Base-by-base conservation (phyloP, 2,113 vertebrate species). In the Bubo scandiacus region DNA sequence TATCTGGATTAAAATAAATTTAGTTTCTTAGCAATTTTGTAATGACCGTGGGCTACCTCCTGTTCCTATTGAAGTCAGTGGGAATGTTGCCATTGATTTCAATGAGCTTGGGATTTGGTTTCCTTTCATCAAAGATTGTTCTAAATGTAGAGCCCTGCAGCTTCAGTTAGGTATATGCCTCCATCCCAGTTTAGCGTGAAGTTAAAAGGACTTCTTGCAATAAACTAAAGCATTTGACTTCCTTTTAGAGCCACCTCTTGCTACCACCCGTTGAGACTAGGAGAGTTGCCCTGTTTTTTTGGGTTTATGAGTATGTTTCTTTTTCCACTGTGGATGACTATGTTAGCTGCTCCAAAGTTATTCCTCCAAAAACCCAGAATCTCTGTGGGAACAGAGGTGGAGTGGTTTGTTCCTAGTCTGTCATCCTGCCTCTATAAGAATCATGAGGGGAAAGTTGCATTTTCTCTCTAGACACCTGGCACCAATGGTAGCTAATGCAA, bases 161-260 rank as follows among this genome's bases (percentile, higher is more conserved):
- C 34, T 51, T 81, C 63, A 51, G 47, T 66, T 95, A 79, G 66
- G 47, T 84, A 75, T 93, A 66, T 49, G 38, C 43, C 74, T 80
- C 55, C 40, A 74, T 90, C 92, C 55, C 55, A 63, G 12, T 81
- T 90, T 40, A 95, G 25, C 1, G 1, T 5, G 78, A 87, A 86
- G 68, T 88, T 92, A 88, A 95, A 96, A 89, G 66, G 38, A 67
- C 22, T 93, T 86, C 43, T 86, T 66, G 87, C 68, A 96, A 94
- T 95, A 91, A 83, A 92, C 36, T 70, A 42, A 77, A 80, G 86
- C 8, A 77, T 81, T 95, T 80, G 12, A 79, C 78, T 92, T 96
- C 95, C 58, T 73, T 96, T 36, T 34, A 79, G 59, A 95, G 81
- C 92, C 62, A 90, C 51, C 77, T 91, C 57, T 84, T 59, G 63